Percentiles rank a stretch among this genome's conserved stretches.
Evolutionary conservation across 2,797 vertebrate species (phyloP).

Genomic region (Stomatorhinus walkeri): DNA sequence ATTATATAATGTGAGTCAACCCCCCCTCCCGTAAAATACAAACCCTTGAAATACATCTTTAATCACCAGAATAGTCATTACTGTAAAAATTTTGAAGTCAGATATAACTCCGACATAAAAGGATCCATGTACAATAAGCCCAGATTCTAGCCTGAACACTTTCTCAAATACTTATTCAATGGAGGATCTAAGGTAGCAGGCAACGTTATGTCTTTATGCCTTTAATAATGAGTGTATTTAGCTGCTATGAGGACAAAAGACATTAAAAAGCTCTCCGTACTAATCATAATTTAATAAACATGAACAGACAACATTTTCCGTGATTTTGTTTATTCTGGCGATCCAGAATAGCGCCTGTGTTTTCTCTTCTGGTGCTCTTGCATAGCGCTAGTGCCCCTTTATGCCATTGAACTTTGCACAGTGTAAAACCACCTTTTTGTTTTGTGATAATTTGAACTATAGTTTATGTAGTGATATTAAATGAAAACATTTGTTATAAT

Average conservation of each 20-base stretch:
- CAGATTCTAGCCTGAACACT: background rate
- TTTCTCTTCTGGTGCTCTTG: background rate
- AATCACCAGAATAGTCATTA: background rate
- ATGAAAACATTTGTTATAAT: background rate
- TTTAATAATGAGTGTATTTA: background rate
- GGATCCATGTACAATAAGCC: background rate
- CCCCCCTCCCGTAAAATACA: background rate
- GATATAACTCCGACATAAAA: background rate
- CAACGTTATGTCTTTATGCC: background rate
- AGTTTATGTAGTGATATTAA: background rate
- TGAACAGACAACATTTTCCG: background rate
- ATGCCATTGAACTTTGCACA: background rate
- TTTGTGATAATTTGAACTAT: background rate
- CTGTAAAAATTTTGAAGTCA: background rate
- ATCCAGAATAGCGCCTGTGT: background rate
- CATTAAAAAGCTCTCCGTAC: background rate
- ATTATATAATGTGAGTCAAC: constrained; percentile 33
- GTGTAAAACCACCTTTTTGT: background rate
- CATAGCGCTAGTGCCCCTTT: background rate
- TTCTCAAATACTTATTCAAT: background rate
- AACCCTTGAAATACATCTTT: background rate
- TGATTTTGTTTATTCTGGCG: background rate
- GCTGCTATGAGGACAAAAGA: background rate
- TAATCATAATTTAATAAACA: background rate
- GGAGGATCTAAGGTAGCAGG: background rate